These are phyloP conservation scores for Calliopsis andreniformis DNA, from an alignment of 1,140 invertebrate species.

Conservation along the genomic window DNA sequence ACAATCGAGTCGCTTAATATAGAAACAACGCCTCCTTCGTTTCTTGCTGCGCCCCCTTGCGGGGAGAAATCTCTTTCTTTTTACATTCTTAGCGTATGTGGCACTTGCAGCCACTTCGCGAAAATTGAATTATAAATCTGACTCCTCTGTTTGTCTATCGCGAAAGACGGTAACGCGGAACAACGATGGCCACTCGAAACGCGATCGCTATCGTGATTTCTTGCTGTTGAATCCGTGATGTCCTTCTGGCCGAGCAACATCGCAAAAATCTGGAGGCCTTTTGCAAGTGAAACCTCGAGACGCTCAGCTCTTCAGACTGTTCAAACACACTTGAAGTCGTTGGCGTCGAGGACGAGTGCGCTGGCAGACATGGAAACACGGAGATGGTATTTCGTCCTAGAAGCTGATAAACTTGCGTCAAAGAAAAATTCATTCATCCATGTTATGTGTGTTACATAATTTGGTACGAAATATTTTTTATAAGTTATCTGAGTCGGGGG, in stretches of 20 bases:
- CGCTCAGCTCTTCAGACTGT: slow-evolving; percentile 43
- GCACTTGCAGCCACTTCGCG: not conserved
- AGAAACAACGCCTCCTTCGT: slow-evolving; percentile 53
- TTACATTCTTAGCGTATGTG: not conserved
- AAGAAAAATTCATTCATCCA: slow-evolving; percentile 16
- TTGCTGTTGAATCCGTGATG: slow-evolving; percentile 12
- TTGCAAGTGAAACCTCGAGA: slow-evolving; percentile 43
- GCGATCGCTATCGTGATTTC: slow-evolving; percentile 16
- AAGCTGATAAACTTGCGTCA: slow-evolving; percentile 27
- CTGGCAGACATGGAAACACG: slow-evolving; percentile 7
- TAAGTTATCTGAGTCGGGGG: not conserved
- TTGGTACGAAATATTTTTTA: not conserved
- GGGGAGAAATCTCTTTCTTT: not conserved
- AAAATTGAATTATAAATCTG: too few species aligned
- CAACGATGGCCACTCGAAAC: not conserved
- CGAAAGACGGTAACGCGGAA: slow-evolving; percentile 6
- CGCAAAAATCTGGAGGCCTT: slow-evolving; percentile 20
- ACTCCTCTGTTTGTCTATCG: too few species aligned
- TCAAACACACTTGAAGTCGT: slow-evolving; percentile 34
- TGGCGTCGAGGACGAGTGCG: slow-evolving; percentile 35
- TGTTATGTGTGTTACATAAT: not conserved
- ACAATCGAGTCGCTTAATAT: slow-evolving; percentile 65
- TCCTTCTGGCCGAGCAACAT: not conserved
- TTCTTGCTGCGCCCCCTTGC: not conserved
- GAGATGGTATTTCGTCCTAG: not conserved